Conservation (phyloP, 2,888 invertebrate genomes). For the Zelleria hepariella region DNA sequence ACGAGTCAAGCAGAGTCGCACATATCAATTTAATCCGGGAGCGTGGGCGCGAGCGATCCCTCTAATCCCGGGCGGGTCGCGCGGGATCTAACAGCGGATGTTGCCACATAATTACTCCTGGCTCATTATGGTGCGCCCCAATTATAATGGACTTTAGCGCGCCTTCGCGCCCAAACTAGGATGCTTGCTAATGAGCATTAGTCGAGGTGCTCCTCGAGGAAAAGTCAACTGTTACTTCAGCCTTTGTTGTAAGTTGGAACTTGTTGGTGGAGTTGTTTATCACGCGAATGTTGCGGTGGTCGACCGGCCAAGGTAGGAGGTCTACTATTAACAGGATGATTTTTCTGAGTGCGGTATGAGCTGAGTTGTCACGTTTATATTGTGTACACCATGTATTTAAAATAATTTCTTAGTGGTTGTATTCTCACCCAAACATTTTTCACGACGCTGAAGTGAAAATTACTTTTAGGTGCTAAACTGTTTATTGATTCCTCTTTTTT, state of each 20-base stretch:
- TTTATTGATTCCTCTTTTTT: too few relatives aligned
- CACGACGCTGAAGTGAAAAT: too few relatives aligned
- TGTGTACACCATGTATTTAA: too few relatives aligned
- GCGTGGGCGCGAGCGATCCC: conserved; percentile 50
- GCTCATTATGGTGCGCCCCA: conserved; percentile 37
- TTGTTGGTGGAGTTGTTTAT: neutral
- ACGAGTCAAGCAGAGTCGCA: conserved; percentile 54
- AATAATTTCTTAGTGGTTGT: too few relatives aligned
- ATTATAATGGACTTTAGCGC: conserved; percentile 26
- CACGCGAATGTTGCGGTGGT: neutral
- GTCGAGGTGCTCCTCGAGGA: neutral
- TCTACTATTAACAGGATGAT: neutral
- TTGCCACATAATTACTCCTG: conserved; percentile 61
- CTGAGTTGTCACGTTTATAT: too few relatives aligned
- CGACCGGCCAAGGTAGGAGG: neutral
- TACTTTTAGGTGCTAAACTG: too few relatives aligned
- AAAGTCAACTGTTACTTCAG: neutral
- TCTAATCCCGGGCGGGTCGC: conserved; percentile 54
- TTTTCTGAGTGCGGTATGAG: too few relatives aligned
- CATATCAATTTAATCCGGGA: conserved; percentile 64
- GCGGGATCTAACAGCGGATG: conserved; percentile 46
- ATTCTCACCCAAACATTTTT: too few relatives aligned
- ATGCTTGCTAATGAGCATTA: conserved; percentile 17
- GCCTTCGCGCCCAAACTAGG: conserved; percentile 17
- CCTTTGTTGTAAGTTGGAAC: neutral